Percentiles rank a stretch among this genome's conserved stretches.
Evolutionary conservation across 2,113 vertebrate genomes (phyloP).

Genomic region (Hippotragus niger): DNA sequence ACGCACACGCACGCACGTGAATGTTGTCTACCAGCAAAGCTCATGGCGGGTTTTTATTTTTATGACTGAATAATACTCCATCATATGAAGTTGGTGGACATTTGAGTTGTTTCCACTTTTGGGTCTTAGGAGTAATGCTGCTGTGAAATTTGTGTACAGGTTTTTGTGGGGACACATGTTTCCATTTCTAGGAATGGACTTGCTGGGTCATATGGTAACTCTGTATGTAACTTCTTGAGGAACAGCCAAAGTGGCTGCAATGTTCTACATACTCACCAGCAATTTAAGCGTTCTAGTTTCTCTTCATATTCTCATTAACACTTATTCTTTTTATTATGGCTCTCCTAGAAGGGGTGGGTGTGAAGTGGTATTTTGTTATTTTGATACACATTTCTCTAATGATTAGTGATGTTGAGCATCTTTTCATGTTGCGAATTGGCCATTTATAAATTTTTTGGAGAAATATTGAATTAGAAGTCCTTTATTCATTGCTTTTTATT

Average conservation of each 20-base stretch:
- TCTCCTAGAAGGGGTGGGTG: neutral
- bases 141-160: neutral
- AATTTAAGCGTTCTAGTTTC: neutral
- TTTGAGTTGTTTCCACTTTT: neutral
- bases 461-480: neutral
- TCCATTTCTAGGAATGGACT: neutral
- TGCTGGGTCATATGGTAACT: neutral
- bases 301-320: neutral
- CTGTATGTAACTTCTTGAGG: neutral
- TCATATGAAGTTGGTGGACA: neutral
- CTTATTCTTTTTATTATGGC: neutral
- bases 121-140: neutral
- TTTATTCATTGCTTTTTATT: neutral
- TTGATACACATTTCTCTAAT: neutral
- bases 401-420: neutral
- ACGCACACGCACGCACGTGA: neutral
- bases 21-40: neutral
- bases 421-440: neutral
- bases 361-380: neutral
- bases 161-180: neutral
- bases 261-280: neutral
- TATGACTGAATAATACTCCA: neutral
- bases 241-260: neutral
- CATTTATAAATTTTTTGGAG: neutral
- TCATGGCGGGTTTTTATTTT: neutral